These are phyloP conservation scores for Anthopleura xanthogrammica DNA, from an alignment of 92 coral and sea anemone species.

Conservation along the genomic window DNA sequence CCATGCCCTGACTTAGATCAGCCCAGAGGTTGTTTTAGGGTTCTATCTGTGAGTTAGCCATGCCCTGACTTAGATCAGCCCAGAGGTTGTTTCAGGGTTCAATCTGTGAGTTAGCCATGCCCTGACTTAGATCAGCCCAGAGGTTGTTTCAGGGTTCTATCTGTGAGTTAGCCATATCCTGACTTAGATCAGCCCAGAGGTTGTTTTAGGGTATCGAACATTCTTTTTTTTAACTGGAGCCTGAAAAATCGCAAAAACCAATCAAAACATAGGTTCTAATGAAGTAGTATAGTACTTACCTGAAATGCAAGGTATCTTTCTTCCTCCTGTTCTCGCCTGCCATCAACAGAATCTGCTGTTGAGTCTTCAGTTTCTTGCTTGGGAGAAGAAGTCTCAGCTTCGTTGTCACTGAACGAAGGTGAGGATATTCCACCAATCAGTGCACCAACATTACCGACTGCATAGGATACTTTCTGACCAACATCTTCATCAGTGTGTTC, in stretches of 20 bases:
- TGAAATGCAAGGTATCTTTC: conserved; percentile 47
- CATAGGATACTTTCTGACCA: conserved; percentile 15
- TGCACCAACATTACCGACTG: conserved; percentile 56
- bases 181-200: too few species aligned
- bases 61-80: too few species aligned
- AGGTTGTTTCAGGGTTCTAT: too few species aligned
- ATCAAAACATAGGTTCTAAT: not conserved
- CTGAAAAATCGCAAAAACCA: not conserved
- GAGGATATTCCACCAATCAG: conserved; percentile 58
- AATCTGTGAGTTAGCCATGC: too few species aligned
- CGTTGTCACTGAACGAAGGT: conserved; percentile 42
- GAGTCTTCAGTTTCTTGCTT: not conserved
- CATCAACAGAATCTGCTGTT: not conserved
- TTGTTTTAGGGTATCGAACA: not conserved
- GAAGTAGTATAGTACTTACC: conserved; percentile 20
- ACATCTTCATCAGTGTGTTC: not conserved
- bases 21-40: too few species aligned
- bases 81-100: too few species aligned
- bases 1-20: too few species aligned
- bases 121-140: too few species aligned
- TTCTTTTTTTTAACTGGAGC: too few species aligned
- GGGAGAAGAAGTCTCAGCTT: not conserved
- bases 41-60: too few species aligned
- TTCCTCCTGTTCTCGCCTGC: conserved; percentile 28
- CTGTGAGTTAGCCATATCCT: too few species aligned